phyloP scores from a whole-genome alignment of 2,113 vertebrate species.

The Istiophorus platypterus region DNA sequence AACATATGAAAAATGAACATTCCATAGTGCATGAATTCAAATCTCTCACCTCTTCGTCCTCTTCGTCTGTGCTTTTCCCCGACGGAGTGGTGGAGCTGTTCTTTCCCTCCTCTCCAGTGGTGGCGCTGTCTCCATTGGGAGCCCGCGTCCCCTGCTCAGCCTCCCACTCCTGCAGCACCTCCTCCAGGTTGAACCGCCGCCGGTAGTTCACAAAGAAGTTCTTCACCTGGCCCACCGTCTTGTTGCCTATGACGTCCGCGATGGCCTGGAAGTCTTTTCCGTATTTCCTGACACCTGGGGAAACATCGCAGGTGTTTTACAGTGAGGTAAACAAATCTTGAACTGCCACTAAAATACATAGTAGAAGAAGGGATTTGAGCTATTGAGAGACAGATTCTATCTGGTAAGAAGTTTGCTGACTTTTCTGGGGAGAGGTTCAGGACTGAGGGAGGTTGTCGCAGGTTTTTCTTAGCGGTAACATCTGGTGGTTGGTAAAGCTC shows the following conservation, averaged over 20 bases:
- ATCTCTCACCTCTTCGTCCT: constrained; percentile 91
- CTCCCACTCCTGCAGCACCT: constrained; percentile 99
- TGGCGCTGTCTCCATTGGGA: constrained; percentile 92
- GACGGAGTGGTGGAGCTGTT: constrained; percentile 93
- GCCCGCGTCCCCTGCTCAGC: constrained; percentile 96
- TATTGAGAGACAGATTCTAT: too few relatives aligned
- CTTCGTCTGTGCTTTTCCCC: constrained; percentile 97
- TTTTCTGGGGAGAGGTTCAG: too few relatives aligned
- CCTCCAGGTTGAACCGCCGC: constrained; percentile 99
- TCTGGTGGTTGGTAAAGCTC: too few relatives aligned
- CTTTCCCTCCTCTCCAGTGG: constrained; percentile 95
- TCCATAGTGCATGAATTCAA: too few relatives aligned
- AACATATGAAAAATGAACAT: too few relatives aligned
- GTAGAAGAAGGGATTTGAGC: too few relatives aligned
- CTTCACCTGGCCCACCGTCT: constrained; percentile 99
- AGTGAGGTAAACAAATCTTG: neutral
- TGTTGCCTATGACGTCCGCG: constrained; percentile 99
- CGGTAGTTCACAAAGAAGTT: constrained; percentile 99
- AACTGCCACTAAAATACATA: too few relatives aligned
- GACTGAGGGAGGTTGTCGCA: too few relatives aligned
- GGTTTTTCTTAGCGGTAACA: too few relatives aligned
- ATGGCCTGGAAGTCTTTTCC: constrained; percentile 99
- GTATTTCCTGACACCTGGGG: constrained; percentile 97
- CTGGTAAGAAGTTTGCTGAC: too few relatives aligned
- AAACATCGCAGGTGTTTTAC: constrained; percentile 9